A percentile compares a stretch with the other conserved stretches of the same genome.
Conservation (phyloP, 1,140 invertebrate genomes). For the Semibalanus balanoides region DNA sequence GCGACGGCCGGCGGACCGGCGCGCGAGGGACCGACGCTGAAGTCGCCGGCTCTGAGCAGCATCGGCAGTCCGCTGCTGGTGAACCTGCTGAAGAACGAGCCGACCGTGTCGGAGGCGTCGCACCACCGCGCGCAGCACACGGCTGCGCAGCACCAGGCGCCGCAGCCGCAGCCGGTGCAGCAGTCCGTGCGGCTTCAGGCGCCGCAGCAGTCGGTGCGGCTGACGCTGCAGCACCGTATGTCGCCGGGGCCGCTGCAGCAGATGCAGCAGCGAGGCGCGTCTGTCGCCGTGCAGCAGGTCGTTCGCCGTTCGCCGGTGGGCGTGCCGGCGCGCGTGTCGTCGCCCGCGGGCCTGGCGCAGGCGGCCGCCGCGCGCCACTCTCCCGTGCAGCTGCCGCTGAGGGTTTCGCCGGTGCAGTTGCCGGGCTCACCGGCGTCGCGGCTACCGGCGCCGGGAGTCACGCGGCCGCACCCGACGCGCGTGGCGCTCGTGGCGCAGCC, state of each 20-base stretch:
- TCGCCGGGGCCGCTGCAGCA: not conserved
- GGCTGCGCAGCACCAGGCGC: too few species aligned
- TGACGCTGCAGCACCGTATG: not conserved
- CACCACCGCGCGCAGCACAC: not conserved
- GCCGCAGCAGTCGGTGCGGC: not conserved
- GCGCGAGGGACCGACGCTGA: not conserved
- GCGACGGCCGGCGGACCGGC: too few species aligned
- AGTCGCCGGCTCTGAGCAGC: constrained; percentile 12
- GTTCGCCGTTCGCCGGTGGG: not conserved
- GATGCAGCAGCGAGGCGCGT: not conserved
- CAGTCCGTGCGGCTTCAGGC: not conserved
- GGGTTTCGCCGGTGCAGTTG: not conserved
- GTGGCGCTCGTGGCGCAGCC: not conserved
- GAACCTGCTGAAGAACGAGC: constrained; percentile 75
- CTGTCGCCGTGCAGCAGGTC: not conserved
- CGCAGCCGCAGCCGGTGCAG: not conserved
- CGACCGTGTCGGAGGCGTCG: not conserved
- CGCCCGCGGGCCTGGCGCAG: not conserved
- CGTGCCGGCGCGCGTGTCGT: not conserved
- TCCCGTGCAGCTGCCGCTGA: not conserved
- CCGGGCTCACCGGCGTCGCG: not conserved
- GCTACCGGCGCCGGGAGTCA: not conserved
- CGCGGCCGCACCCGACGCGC: not conserved
- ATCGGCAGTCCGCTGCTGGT: constrained; percentile 76
- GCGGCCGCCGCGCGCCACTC: not conserved